Conservation (phyloP, 2,113 vertebrate genomes). For the Pachycephala philippinensis region DNA sequence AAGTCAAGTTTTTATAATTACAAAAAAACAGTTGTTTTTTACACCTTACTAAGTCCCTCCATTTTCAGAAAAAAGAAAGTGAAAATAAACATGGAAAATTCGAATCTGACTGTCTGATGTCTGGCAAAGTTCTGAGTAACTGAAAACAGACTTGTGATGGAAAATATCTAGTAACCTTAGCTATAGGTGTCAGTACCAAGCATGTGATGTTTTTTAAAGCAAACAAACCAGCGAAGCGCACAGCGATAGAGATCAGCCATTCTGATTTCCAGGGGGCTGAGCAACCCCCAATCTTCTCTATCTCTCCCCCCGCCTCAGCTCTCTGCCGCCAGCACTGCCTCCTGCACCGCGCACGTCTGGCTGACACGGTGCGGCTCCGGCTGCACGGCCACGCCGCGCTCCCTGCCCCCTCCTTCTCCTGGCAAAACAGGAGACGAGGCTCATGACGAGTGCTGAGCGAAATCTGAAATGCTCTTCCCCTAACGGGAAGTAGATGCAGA, state of each 20-base stretch:
- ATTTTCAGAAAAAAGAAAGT: not conserved
- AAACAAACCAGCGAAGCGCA: not conserved
- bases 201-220: conserved; percentile 2
- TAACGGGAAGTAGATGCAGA: conserved; percentile 38
- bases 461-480: not conserved
- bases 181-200: conserved; percentile 6
- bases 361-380: not conserved
- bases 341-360: not conserved
- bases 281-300: not conserved
- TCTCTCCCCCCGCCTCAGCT: not conserved
- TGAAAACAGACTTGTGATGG: conserved; percentile 48
- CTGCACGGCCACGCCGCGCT: not conserved
- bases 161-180: conserved; percentile 39
- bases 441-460: not conserved
- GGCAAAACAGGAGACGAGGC: not conserved
- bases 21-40: not conserved
- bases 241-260: conserved; percentile 2
- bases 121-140: conserved; percentile 37
- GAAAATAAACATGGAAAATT: conserved; percentile 35
- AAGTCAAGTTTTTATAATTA: not conserved
- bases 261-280: not conserved
- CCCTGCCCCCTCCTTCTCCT: conserved; percentile 49
- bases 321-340: not conserved
- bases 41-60: not conserved
- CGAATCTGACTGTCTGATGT: not conserved